Evolutionary conservation across 2,888 invertebrate genomes (phyloP), one percentile per base, ranked within the genome.

Genomic region (Diarsia brunnea): DNA sequence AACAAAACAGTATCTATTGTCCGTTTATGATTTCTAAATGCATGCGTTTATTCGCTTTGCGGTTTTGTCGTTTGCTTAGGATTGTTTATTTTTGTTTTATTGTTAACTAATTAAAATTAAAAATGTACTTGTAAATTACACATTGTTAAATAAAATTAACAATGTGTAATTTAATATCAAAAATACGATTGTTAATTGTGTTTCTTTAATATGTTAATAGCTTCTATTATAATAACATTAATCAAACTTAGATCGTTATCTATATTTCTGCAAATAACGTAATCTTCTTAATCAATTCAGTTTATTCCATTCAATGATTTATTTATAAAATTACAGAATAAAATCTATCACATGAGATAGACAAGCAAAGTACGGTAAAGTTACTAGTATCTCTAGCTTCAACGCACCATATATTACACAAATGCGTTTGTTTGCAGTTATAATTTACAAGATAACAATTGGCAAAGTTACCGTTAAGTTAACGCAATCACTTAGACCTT

Each of bases 11-110:
- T 75, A 73, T 76, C 86, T 86, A 88, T 88, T 82, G 87, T 85
- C 69, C 71, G 79, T 77, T 73, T 72, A 65, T 75, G 81, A 84
- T 90, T 89, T 83, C 79, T 78, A 82, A 85, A 90, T 80, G 75
- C 69, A 70, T 72, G 65, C 75, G 64, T 71, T 67, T 78, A 71
- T 82, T 87, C 69, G 75, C 70, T 79, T 72, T 75, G 71, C 75
- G 16, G 24, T 72, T 72, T 74, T 65, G 31, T 43, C 16, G 61
- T 69, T 60, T 66, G 12, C 65, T 31, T 43, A 63, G 43, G 58
- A 60, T 11, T 11, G 19, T 60, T 16, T 58, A 27, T 60, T 60
- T 60, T 31, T n/a, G 16, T 58, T 58, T 58, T 27, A 27, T 19
- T 60, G 27, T 10, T 27, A 58, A n/a, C n/a, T n/a, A n/a, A n/a